These are phyloP conservation scores for Phoxinus phoxinus DNA, from an alignment of 2,113 vertebrate genomes.

Conservation along the genomic window DNA sequence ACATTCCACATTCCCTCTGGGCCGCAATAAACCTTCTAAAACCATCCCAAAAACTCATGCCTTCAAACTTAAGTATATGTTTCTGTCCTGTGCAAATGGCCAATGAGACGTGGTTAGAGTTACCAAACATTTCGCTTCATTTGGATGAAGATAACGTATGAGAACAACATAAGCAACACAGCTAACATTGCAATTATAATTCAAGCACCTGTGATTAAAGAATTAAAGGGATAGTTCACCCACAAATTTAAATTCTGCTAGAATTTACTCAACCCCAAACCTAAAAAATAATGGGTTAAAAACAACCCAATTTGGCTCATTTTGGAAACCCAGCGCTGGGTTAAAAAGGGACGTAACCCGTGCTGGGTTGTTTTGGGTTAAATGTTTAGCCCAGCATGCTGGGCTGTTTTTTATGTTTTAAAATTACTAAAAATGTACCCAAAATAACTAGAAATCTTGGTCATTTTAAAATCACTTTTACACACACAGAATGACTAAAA, in stretches of 20 bases:
- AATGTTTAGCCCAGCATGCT: too few species aligned
- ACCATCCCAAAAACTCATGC: not conserved
- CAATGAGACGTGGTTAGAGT: not conserved
- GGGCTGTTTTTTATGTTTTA: too few species aligned
- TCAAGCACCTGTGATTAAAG: not conserved
- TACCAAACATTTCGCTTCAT: not conserved
- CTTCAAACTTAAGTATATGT: constrained; percentile 8
- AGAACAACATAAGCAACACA: not conserved
- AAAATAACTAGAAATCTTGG: too few species aligned
- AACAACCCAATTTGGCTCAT: too few species aligned
- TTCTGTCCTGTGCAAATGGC: not conserved
- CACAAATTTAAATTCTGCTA: not conserved
- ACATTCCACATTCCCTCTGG: constrained; percentile 23
- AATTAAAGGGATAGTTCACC: not conserved
- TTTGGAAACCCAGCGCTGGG: too few species aligned
- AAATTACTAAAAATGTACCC: too few species aligned
- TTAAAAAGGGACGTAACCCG: too few species aligned
- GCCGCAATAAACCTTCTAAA: constrained; percentile 12
- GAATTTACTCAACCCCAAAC: not conserved
- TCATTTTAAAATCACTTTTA: too few species aligned
- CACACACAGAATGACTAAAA: too few species aligned
- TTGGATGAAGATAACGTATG: not conserved
- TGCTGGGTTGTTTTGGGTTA: too few species aligned
- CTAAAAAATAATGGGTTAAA: too few species aligned
- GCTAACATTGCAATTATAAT: not conserved